Percentiles rank a stretch among this genome's conserved stretches.
Conservation (phyloP, 2,888 invertebrate genomes). For the Cheilosia pagana region DNA sequence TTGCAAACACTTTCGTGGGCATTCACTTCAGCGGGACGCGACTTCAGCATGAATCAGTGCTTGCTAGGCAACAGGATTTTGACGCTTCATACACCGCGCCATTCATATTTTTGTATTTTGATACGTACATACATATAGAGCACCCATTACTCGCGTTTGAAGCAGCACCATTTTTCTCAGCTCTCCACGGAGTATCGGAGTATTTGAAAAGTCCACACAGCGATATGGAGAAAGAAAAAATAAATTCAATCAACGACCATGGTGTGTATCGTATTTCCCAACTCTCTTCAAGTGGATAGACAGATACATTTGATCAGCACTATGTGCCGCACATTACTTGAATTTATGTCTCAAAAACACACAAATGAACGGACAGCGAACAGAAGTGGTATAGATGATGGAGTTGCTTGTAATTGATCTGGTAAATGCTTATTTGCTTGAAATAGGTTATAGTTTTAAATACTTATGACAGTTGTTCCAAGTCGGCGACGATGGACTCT, state of each 20-base stretch:
- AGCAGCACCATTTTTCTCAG: conserved; percentile 10
- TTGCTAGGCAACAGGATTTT: conserved; percentile 39
- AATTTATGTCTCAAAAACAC: conserved; percentile 60
- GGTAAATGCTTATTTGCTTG: conserved; percentile 65
- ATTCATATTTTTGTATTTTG: conserved; percentile 6
- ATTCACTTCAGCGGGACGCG: conserved; percentile 16
- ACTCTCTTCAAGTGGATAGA: conserved; percentile 30
- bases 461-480: conserved; percentile 67
- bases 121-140: neutral
- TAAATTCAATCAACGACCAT: conserved; percentile 42
- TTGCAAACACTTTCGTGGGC: conserved; percentile 39
- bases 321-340: conserved; percentile 42
- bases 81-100: neutral
- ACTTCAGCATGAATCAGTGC: conserved; percentile 19
- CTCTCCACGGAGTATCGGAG: neutral
- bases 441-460: conserved; percentile 66
- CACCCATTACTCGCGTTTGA: conserved; percentile 1
- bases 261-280: conserved; percentile 57
- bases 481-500: conserved; percentile 38
- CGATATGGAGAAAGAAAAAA: conserved; percentile 4
- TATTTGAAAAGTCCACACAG: conserved; percentile 4
- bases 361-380: conserved; percentile 66
- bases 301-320: conserved; percentile 15
- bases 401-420: conserved; percentile 74
- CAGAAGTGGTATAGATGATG: conserved; percentile 73